These are phyloP conservation scores for Vanacampus margaritifer DNA, from an alignment of 2,113 vertebrate species.

Conservation along the genomic window DNA sequence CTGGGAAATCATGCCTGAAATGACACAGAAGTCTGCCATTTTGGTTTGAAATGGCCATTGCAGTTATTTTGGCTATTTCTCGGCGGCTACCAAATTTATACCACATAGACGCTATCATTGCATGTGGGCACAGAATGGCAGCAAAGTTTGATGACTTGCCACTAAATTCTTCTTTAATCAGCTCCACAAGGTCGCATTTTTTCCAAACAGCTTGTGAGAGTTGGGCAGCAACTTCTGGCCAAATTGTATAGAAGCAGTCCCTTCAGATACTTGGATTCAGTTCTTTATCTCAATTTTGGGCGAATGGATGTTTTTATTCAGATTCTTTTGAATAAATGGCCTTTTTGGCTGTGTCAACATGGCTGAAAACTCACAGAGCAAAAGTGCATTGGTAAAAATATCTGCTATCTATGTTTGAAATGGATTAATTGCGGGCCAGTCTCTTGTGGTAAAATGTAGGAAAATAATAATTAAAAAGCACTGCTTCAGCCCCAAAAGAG, in stretches of 20 bases:
- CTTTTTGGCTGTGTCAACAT: too few species aligned
- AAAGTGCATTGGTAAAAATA: too few species aligned
- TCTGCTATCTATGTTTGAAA: too few species aligned
- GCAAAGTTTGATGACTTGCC: conserved; percentile 1
- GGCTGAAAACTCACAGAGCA: too few species aligned
- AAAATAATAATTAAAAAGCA: too few species aligned
- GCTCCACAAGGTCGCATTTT: neutral
- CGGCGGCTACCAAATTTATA: neutral
- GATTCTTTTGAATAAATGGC: too few species aligned
- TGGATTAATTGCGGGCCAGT: too few species aligned
- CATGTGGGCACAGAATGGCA: neutral
- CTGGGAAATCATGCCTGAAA: neutral
- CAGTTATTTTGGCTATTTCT: neutral
- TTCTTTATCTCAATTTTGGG: neutral
- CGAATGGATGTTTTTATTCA: too few species aligned
- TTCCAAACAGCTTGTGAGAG: neutral
- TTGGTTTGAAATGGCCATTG: neutral
- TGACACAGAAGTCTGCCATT: neutral
- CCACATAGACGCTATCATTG: neutral
- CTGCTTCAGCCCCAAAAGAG: too few species aligned
- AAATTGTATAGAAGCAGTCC: neutral
- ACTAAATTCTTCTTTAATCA: neutral
- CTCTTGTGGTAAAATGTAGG: too few species aligned
- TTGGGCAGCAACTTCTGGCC: neutral
- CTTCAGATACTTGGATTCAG: neutral